Evolutionary conservation across 2,797 vertebrate genomes (phyloP).

Genomic region (Pantherophis alleghaniensis): DNA sequence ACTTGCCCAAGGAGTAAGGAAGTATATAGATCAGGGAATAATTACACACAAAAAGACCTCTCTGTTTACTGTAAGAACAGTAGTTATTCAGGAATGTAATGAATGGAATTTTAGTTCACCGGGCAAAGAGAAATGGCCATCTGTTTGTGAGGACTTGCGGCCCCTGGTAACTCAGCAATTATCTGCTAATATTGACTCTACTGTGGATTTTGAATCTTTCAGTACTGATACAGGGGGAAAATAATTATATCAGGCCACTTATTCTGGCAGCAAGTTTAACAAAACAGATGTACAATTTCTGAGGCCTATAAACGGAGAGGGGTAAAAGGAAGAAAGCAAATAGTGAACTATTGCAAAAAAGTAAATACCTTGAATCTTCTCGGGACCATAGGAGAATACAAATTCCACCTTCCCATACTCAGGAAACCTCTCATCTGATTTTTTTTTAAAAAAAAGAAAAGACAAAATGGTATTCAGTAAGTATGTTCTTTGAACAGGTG

Average conservation of each 20-base stretch:
- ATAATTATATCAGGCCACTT: neutral
- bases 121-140: neutral
- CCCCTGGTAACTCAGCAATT: neutral
- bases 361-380: conserved; percentile 92
- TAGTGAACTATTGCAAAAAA: neutral
- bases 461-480: conserved; percentile 3
- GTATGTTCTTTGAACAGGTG: neutral
- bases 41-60: neutral
- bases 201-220: neutral
- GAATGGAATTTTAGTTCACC: neutral
- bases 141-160: neutral
- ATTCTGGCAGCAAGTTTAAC: neutral
- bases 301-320: neutral
- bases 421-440: conserved; percentile 91
- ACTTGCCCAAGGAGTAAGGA: neutral
- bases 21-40: neutral
- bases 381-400: conserved; percentile 94
- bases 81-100: neutral
- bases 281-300: neutral
- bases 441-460: conserved; percentile 14
- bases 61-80: neutral
- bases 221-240: neutral
- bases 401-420: conserved; percentile 98
- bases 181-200: neutral
- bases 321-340: neutral